Evolutionary conservation across 2,797 vertebrate genomes (phyloP).

Genomic region (Balearica regulorum): DNA sequence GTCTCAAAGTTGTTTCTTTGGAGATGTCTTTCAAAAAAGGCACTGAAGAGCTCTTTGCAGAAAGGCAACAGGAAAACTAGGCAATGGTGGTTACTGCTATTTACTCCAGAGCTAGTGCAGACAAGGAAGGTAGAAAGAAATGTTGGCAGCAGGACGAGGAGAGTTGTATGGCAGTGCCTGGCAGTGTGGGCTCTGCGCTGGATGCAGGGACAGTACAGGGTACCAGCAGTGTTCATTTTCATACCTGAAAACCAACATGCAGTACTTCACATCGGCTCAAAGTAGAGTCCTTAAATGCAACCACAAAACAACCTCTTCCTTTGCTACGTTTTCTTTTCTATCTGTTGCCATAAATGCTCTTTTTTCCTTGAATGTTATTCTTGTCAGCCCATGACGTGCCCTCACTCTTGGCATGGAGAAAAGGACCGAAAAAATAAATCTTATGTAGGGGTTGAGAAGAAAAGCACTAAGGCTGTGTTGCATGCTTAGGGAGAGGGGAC

Average conservation of each 20-base stretch:
- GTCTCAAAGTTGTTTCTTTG: background rate
- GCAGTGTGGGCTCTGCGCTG: background rate
- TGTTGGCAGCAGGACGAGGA: background rate
- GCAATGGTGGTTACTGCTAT: background rate
- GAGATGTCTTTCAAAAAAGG: background rate
- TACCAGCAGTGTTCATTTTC: background rate
- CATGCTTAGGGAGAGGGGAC: background rate
- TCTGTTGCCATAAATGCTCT: background rate
- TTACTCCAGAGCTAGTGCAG: background rate
- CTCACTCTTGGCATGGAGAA: background rate
- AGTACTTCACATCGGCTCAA: background rate
- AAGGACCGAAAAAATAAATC: background rate
- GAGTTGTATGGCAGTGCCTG: background rate
- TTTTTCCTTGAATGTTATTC: background rate
- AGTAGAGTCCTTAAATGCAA: background rate
- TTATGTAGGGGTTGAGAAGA: accelerated
- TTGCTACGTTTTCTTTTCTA: background rate
- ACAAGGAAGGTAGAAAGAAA: background rate
- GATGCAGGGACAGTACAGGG: background rate
- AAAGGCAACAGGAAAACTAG: background rate
- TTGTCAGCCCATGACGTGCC: background rate
- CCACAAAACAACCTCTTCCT: background rate
- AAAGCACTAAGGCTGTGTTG: background rate
- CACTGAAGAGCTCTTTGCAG: background rate
- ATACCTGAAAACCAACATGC: background rate